These are phyloP conservation scores for Gymnogyps californianus DNA, from an alignment of 2,113 vertebrate species.

Conservation along the genomic window DNA sequence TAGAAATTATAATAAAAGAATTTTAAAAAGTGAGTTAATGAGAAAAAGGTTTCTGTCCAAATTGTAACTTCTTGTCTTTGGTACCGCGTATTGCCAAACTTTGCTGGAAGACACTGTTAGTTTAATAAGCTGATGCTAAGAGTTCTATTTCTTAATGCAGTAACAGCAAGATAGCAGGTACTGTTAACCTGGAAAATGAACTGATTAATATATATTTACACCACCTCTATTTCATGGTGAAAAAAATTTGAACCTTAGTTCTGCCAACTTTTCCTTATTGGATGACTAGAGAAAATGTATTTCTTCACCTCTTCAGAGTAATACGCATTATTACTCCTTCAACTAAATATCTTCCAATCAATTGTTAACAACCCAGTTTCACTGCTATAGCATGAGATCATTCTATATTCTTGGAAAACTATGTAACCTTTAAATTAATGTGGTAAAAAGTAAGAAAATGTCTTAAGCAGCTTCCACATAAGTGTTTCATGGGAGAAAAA, in stretches of 20 bases:
- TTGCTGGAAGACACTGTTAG: neutral
- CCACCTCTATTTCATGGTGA: neutral
- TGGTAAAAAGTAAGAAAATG: conserved; percentile 5
- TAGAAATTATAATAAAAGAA: conserved; percentile 18
- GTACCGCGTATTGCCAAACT: neutral
- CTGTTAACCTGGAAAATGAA: neutral
- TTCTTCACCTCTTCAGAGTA: neutral
- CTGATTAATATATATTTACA: neutral
- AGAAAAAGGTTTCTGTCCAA: conserved; percentile 15
- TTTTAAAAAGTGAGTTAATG: conserved; percentile 5
- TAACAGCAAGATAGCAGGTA: neutral
- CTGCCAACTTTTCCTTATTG: neutral
- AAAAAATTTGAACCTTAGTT: neutral
- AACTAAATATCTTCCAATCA: neutral
- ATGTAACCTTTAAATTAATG: neutral
- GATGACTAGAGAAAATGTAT: neutral
- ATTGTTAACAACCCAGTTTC: neutral
- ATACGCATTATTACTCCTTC: neutral
- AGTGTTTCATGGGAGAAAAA: neutral
- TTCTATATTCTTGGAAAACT: neutral
- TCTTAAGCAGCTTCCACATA: neutral
- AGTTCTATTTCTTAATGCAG: neutral
- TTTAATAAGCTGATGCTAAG: neutral
- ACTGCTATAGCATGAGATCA: conserved; percentile 5
- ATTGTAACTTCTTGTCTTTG: neutral